These are phyloP conservation scores for Drosophila miranda DNA, from an alignment of 1,140 invertebrate species.

Conservation along the genomic window DNA sequence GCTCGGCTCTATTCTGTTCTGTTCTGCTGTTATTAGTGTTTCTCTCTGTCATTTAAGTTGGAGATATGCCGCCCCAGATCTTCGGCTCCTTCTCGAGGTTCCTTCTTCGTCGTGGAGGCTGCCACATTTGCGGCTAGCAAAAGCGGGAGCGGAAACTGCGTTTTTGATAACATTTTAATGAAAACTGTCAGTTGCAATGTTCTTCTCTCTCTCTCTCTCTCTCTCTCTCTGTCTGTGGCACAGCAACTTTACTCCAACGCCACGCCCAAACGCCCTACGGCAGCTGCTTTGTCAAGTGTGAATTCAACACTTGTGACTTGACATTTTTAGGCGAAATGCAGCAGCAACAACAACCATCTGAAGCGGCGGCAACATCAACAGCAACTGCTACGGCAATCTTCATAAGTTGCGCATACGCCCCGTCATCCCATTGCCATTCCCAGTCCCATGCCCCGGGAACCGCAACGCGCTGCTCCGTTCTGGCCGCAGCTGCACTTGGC, in stretches of 20 bases:
- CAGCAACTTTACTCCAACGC: constrained; percentile 33
- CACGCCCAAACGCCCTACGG: constrained; percentile 39
- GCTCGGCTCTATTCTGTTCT: neutral
- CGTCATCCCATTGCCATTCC: constrained; percentile 2
- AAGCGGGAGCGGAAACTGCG: constrained; percentile 45
- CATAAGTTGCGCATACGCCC: constrained; percentile 75
- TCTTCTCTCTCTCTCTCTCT: constrained; percentile 11
- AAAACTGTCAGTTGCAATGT: constrained; percentile 75
- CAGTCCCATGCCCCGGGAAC: constrained; percentile 1
- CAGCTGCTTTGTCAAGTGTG: constrained; percentile 76
- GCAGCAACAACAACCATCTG: constrained; percentile 17
- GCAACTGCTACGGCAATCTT: constrained; percentile 63
- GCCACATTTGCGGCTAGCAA: constrained; percentile 51
- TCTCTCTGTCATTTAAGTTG: constrained; percentile 51
- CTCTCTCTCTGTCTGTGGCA: constrained; percentile 7
- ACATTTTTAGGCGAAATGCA: constrained; percentile 75
- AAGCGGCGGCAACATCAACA: constrained; percentile 30
- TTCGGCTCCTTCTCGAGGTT: constrained; percentile 8
- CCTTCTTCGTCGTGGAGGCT: constrained; percentile 27
- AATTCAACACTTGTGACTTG: constrained; percentile 81
- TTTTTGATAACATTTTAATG: constrained; percentile 81
- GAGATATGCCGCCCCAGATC: constrained; percentile 28
- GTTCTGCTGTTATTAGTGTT: constrained; percentile 54
- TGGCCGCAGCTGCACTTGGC: constrained; percentile 59
- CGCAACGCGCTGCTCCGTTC: constrained; percentile 24